These are phyloP conservation scores for Pogonocherus hispidulus DNA, from an alignment of 2,888 invertebrate genomes.

Conservation along the genomic window DNA sequence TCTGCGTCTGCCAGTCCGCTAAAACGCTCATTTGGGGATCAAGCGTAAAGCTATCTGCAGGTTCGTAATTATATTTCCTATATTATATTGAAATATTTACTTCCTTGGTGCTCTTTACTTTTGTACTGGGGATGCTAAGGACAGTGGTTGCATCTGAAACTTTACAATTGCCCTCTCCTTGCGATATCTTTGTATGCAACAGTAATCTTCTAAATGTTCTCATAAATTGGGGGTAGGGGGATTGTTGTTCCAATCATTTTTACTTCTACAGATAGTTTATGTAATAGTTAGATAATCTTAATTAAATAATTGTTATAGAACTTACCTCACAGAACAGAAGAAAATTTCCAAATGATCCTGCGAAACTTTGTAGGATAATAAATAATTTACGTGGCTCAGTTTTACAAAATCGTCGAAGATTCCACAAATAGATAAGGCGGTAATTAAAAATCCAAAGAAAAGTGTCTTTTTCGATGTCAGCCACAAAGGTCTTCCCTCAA, in stretches of 20 bases:
- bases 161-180: no score
- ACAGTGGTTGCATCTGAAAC: no score
- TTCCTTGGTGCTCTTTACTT: no score
- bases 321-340: slow-evolving; percentile 34
- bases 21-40: neutral
- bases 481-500: neutral
- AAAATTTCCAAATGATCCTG: slow-evolving; percentile 42
- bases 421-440: slow-evolving; percentile 19
- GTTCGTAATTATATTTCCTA: no score
- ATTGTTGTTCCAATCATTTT: slow-evolving; percentile 40
- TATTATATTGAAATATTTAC: slow-evolving; percentile 6
- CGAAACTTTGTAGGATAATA: slow-evolving; percentile 32
- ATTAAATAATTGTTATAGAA: neutral
- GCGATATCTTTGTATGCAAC: no score
- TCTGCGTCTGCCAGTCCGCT: no score
- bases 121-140: no score
- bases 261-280: slow-evolving; percentile 21
- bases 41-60: neutral
- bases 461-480: no score
- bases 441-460: slow-evolving; percentile 20
- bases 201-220: no score
- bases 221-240: no score
- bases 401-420: slow-evolving; percentile 34
- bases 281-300: neutral
- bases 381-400: slow-evolving; percentile 27